Conservation (phyloP, 2,888 invertebrate species). For the Omphaloscelis lunosa region DNA sequence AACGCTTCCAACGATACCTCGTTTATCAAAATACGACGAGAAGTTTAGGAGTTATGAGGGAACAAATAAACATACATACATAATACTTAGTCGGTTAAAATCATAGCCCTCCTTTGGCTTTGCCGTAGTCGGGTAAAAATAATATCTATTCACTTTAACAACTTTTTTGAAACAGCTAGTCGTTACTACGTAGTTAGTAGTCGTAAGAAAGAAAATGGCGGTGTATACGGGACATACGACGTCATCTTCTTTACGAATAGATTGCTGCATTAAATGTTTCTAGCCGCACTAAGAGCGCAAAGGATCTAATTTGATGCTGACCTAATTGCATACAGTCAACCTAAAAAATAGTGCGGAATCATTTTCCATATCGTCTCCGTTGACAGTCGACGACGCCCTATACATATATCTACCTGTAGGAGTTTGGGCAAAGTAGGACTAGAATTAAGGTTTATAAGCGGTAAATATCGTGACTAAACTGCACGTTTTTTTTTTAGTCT, state of each 20-base stretch:
- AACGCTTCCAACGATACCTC: not conserved
- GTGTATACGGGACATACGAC: too few relatives aligned
- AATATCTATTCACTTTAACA: not conserved
- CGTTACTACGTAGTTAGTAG: not conserved
- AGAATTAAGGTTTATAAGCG: not conserved
- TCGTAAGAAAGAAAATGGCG: too few relatives aligned
- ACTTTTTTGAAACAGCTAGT: not conserved
- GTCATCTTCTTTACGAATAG: not conserved
- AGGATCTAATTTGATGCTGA: not conserved
- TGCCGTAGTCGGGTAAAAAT: not conserved
- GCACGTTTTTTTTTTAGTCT: not conserved
- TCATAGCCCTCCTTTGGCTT: not conserved
- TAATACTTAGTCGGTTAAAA: not conserved
- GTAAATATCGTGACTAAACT: not conserved
- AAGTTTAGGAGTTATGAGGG: not conserved
- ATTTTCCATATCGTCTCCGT: not conserved
- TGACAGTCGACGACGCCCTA: not conserved
- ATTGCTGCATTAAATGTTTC: not conserved
- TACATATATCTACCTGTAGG: not conserved
- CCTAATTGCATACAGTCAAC: conserved; percentile 5
- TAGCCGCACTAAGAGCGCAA: not conserved
- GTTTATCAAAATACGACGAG: not conserved
- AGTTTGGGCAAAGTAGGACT: not conserved
- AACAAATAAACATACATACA: not conserved
- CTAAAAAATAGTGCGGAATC: conserved; percentile 11